Evolutionary conservation across 2,113 vertebrate species (phyloP).

Genomic region (Anser cygnoides): DNA sequence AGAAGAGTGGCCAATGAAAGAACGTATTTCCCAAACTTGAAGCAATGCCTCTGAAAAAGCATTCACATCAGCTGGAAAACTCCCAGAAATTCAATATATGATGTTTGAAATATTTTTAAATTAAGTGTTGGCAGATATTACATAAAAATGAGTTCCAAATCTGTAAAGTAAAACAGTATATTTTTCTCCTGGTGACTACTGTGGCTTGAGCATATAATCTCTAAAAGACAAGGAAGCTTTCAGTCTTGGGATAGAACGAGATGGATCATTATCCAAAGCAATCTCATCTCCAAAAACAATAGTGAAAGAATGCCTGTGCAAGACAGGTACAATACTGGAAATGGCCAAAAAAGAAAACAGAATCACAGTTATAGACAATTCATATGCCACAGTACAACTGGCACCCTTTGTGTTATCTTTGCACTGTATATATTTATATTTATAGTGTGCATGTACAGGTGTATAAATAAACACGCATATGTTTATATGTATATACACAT

Average conservation of each 20-base stretch:
- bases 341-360: neutral
- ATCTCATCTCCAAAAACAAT: neutral
- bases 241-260: neutral
- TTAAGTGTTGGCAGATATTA: conserved; percentile 28
- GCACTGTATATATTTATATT: neutral
- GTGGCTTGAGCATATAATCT: neutral
- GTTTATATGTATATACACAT: neutral
- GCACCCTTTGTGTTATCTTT: neutral
- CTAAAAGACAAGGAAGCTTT: neutral
- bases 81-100: conserved; percentile 3
- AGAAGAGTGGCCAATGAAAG: neutral
- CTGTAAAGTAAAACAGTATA: neutral
- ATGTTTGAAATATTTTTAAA: conserved; percentile 30
- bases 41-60: neutral
- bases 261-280: neutral
- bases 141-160: neutral
- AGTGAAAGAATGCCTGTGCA: neutral
- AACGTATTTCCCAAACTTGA: neutral
- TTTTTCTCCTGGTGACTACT: conserved; percentile 6
- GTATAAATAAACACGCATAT: neutral
- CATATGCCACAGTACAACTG: neutral
- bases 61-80: neutral
- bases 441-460: neutral
- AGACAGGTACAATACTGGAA: neutral
- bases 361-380: neutral